Evolutionary conservation across 2,113 vertebrate species (phyloP), one percentile per base, ranked within the genome.

Genomic region (Bubo bubo): DNA sequence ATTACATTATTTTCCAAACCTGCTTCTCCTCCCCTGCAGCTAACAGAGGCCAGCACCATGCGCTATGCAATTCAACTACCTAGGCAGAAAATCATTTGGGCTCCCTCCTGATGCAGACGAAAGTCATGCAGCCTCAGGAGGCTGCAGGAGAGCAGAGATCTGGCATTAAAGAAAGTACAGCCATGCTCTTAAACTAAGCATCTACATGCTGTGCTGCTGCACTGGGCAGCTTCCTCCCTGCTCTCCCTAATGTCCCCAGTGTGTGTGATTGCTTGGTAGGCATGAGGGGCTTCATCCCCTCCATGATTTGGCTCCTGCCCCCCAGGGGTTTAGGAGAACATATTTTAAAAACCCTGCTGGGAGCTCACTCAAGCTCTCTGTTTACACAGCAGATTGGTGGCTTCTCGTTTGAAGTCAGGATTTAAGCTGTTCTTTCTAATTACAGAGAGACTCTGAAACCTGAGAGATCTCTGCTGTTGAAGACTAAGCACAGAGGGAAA

Each of bases 371-470:
- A 91, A 84, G 73, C 58, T 93, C 90, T 96, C 91, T 97, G 96
- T 97, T 98, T 98, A 97, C 97, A 96, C 88, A 97, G 97, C 95
- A 98, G 97, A 98, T 96, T 95, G 95, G 94, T 96, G 94, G 96
- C 96, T 95, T 88, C 93, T 92, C 34, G 62, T 98, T 98, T 98
- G 97, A 97, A 97, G 97, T 94, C 94, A 94, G 94, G 95, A 96
- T 97, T 97, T 97, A 97, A 97, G 95, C 95, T 95, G 89, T 84
- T 97, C 94, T 96, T 97, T 95, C 95, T 97, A 96, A 97, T 98
- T 97, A 98, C 93, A 89, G 85, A 93, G 88, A 92, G 82, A 80
- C 88, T 96, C 94, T 95, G 96, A 97, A 97, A 97, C 91, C 79
- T 96, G 97, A 97, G 96, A 97, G 87, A 89, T 90, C 47, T 95